Conservation (phyloP, 2,888 invertebrate genomes). For the Heteropelma amictum region DNA sequence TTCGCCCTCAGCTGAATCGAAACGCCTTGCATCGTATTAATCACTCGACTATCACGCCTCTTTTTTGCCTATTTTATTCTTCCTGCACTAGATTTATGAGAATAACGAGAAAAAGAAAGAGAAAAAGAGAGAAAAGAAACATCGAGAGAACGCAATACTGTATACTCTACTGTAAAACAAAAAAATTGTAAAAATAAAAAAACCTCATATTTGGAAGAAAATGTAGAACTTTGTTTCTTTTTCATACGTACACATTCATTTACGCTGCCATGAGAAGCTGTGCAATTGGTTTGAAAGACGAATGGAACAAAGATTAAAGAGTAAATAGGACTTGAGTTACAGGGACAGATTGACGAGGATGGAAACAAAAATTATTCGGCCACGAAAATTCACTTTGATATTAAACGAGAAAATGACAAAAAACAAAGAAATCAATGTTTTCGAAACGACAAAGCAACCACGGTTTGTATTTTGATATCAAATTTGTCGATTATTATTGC, state of each 20-base stretch:
- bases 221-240: not conserved
- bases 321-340: too few species aligned
- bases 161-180: conserved; percentile 53
- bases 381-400: too few species aligned
- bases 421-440: too few species aligned
- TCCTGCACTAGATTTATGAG: conserved; percentile 39
- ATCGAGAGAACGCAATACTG: conserved; percentile 42
- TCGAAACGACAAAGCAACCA: too few species aligned
- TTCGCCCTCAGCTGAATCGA: too few species aligned
- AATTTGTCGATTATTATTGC: too few species aligned
- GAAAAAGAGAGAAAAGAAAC: conserved; percentile 19
- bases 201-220: conserved; percentile 45
- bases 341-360: too few species aligned
- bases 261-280: not conserved
- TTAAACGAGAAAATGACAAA: too few species aligned
- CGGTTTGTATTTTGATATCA: too few species aligned
- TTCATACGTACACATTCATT: not conserved
- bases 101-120: conserved; percentile 15
- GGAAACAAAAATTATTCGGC: too few species aligned
- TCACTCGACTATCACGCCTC: conserved; percentile 20
- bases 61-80: conserved; percentile 42
- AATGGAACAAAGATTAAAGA: too few species aligned
- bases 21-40: too few species aligned
- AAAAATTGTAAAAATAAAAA: conserved; percentile 49
- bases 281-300: not conserved